phyloP scores from a whole-genome alignment of 2,888 invertebrate genomes.

The Lasius fuliginosus region DNA sequence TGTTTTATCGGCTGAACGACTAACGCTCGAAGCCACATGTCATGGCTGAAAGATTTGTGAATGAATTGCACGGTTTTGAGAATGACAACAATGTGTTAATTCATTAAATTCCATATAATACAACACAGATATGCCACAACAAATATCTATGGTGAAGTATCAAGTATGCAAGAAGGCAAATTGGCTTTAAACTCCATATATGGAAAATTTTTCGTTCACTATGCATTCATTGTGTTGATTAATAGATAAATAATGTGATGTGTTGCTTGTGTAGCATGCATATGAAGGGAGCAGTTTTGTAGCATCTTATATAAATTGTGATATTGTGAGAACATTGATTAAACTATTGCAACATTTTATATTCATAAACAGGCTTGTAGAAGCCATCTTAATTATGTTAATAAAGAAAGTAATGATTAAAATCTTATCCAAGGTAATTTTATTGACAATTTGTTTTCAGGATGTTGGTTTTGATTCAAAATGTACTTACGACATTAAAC shows the following conservation, averaged over 20 bases:
- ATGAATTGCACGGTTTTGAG: constrained; percentile 57
- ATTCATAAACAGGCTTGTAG: not conserved
- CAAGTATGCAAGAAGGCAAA: not conserved
- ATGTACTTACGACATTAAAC: constrained; percentile 56
- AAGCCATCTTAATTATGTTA: not conserved
- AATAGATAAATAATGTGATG: constrained; percentile 10
- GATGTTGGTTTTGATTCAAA: not conserved
- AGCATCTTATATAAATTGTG: not conserved
- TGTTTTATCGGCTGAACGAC: constrained; percentile 74
- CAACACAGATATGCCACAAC: constrained; percentile 32
- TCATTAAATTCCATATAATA: constrained; percentile 56
- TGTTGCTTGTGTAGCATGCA: not conserved
- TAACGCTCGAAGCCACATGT: constrained; percentile 70
- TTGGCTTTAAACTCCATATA: not conserved
- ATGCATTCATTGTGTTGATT: constrained; percentile 12
- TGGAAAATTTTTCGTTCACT: not conserved
- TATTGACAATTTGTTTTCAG: constrained; percentile 30
- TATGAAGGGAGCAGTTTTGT: not conserved
- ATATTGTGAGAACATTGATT: not conserved
- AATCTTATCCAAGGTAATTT: not conserved
- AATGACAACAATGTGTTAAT: constrained; percentile 67
- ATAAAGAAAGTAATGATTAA: not conserved
- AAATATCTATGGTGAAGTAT: constrained; percentile 61
- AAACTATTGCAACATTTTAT: not conserved
- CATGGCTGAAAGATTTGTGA: constrained; percentile 76